Conservation (phyloP, 2,888 invertebrate species). For the Exocentrus adspersus region DNA sequence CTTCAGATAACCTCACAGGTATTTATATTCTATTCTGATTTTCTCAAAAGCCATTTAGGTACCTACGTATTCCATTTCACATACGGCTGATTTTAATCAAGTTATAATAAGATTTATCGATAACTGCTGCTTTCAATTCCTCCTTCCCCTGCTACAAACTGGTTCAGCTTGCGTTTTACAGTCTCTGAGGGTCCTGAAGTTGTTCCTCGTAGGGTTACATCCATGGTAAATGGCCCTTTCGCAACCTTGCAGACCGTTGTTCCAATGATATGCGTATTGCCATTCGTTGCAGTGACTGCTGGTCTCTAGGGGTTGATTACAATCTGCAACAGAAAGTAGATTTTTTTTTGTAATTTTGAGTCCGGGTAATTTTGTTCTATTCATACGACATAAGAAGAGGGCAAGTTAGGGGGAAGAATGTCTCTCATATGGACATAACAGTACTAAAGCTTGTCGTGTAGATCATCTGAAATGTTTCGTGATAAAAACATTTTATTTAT, state of each 20-base stretch:
- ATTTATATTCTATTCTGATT: no score
- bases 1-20: no score
- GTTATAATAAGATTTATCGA: background rate
- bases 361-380: no score
- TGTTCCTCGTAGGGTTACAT: conserved; percentile 42
- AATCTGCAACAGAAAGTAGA: conserved; percentile 34
- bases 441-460: no score
- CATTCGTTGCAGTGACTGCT: conserved; percentile 27
- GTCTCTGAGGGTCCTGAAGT: conserved; percentile 29
- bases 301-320: conserved; percentile 33
- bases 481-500: background rate
- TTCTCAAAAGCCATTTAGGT: no score
- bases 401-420: no score
- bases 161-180: conserved; percentile 25
- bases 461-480: no score
- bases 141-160: conserved; percentile 11
- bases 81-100: no score
- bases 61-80: no score
- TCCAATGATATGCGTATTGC: conserved; percentile 42
- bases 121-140: background rate
- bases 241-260: conserved; percentile 39
- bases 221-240: conserved; percentile 42
- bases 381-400: no score
- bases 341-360: background rate
- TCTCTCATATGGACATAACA: no score